Percentiles rank a stretch among this genome's conserved stretches.
phyloP scores from a whole-genome alignment of 2,113 vertebrate genomes.

The Bufo gargarizans region DNA sequence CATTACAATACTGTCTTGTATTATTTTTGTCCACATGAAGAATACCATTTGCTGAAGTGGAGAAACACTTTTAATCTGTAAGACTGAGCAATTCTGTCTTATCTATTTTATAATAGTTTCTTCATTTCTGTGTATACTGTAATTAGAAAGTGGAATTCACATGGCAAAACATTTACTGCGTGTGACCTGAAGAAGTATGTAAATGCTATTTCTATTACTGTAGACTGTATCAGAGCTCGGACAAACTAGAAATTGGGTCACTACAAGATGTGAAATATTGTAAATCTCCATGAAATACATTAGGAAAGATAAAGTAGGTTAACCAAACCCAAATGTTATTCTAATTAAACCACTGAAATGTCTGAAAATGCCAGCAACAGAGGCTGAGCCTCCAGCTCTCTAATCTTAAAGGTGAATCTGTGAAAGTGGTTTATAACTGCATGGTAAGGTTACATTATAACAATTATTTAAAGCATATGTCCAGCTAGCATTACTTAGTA shows the following conservation, averaged over 20 bases:
- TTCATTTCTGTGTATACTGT: background rate
- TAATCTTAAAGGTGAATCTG: background rate
- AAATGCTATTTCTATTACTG: conserved; percentile 17
- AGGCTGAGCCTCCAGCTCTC: conserved; percentile 5
- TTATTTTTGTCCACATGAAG: no score
- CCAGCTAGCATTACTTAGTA: background rate
- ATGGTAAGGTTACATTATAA: no score
- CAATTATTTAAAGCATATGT: no score
- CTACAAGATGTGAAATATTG: conserved; percentile 23
- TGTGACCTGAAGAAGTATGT: background rate
- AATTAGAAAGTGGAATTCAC: background rate
- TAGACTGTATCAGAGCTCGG: background rate
- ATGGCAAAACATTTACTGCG: background rate
- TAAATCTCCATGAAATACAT: conserved; percentile 27
- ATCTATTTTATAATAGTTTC: background rate
- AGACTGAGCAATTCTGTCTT: background rate
- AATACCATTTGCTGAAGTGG: no score
- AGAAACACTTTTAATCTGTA: background rate
- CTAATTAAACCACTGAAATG: conserved; percentile 39
- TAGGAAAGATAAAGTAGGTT: conserved; percentile 40
- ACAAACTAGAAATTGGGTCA: conserved; percentile 45
- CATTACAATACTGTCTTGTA: no score
- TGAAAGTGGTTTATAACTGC: background rate
- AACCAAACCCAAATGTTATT: conserved; percentile 49
- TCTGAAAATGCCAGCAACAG: conserved; percentile 35